phyloP scores from a whole-genome alignment of 37 sponge, comb jelly and placozoan genomes.

The Beroe forskalii region DNA sequence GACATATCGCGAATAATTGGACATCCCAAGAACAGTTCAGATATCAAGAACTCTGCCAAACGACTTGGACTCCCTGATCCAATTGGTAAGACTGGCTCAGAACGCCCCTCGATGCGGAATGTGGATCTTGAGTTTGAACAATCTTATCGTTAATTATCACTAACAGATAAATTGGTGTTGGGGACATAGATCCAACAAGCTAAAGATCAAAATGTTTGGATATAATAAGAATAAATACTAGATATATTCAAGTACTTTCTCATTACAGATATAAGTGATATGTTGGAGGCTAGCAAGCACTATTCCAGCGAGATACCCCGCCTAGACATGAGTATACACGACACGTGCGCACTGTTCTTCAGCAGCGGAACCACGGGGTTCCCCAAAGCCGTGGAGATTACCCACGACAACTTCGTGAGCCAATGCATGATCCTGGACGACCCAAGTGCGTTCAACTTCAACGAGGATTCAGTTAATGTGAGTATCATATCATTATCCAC shows the following conservation, averaged over 20 bases:
- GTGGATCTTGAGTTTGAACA: too few species aligned
- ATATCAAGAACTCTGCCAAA: neutral
- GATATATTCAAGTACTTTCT: too few species aligned
- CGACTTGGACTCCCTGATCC: neutral
- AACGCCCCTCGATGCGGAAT: too few species aligned
- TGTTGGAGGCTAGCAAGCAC: slow-evolving; percentile 12
- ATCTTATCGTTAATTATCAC: too few species aligned
- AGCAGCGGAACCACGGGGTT: slow-evolving; percentile 93
- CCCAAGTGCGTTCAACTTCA: slow-evolving; percentile 9
- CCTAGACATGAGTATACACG: slow-evolving; percentile 31
- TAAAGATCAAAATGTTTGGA: too few species aligned
- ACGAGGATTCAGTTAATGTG: slow-evolving; percentile 3
- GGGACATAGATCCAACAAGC: too few species aligned
- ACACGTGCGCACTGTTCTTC: slow-evolving; percentile 75
- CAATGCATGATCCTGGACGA: slow-evolving; percentile 38
- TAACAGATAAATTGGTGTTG: too few species aligned
- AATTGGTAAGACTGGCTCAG: neutral
- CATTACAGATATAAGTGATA: neutral
- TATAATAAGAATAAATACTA: too few species aligned
- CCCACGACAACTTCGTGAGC: slow-evolving; percentile 73
- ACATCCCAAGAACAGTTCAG: neutral
- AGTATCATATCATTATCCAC: too few species aligned
- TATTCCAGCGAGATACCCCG: neutral
- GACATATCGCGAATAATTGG: neutral
- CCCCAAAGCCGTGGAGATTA: slow-evolving; percentile 85